Conservation (phyloP, 2,888 invertebrate species). For the Toxonevra muliebris region DNA sequence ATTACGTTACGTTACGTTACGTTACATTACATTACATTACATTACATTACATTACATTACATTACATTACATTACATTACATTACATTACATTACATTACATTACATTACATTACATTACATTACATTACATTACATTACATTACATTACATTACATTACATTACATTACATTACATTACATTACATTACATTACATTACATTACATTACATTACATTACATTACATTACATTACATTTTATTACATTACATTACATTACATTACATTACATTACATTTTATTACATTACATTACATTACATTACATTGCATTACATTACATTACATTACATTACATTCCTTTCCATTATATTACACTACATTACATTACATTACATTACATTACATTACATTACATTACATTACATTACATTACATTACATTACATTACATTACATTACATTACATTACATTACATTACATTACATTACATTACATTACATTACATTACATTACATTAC, state of each 20-base stretch:
- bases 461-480: slow-evolving; percentile 3
- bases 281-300: slow-evolving; percentile 22
- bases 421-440: neutral
- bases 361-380: slow-evolving; percentile 11
- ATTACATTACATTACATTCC: no score
- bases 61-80: slow-evolving; percentile 12
- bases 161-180: slow-evolving; percentile 17
- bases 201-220: slow-evolving; percentile 23
- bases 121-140: neutral
- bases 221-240: slow-evolving; percentile 21
- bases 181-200: slow-evolving; percentile 22
- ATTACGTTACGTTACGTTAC: neutral
- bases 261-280: slow-evolving; percentile 22
- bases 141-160: slow-evolving; percentile 14
- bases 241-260: slow-evolving; percentile 24
- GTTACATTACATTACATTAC: neutral
- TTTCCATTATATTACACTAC: neutral
- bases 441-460: slow-evolving; percentile 6
- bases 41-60: slow-evolving; percentile 6
- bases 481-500: slow-evolving; percentile 5
- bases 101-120: slow-evolving; percentile 14
- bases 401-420: slow-evolving; percentile 2
- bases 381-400: slow-evolving; percentile 2
- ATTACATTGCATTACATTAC: slow-evolving; percentile 50
- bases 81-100: slow-evolving; percentile 14